A percentile compares a stretch with the other conserved stretches of the same genome.
These are phyloP conservation scores for Dallia pectoralis DNA, from an alignment of 2,797 vertebrate genomes.

Conservation along the genomic window DNA sequence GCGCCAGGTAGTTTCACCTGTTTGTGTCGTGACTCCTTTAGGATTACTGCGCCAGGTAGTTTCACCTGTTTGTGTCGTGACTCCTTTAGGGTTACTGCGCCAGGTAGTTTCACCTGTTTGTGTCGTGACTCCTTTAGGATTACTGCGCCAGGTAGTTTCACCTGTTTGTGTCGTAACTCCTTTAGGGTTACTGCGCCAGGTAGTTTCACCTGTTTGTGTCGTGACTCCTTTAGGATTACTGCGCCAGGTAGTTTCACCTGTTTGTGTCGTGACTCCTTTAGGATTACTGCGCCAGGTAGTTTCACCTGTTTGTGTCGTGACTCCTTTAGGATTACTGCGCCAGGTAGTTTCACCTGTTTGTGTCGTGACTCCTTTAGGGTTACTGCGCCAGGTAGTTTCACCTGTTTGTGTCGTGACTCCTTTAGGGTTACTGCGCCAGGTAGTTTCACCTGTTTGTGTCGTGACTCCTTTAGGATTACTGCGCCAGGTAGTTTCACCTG, in stretches of 20 bases:
- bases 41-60: conserved; percentile 99
- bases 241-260: conserved; percentile 97
- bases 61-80: too few species aligned
- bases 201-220: too few species aligned
- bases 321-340: conserved; percentile 99
- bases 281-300: conserved; percentile 99
- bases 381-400: conserved; percentile 98
- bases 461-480: conserved; percentile 49
- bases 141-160: conserved; percentile 98
- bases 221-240: conserved; percentile 99
- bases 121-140: too few species aligned
- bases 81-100: conserved; percentile 99
- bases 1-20: conserved; percentile 97
- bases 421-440: too few species aligned
- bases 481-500: too few species aligned
- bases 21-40: too few species aligned
- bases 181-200: conserved; percentile 98
- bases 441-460: too few species aligned
- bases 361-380: too few species aligned
- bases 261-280: too few species aligned
- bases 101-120: conserved; percentile 97
- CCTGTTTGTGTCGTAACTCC: too few species aligned
- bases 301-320: too few species aligned
- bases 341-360: conserved; percentile 97
- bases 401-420: conserved; percentile 47